Conservation (phyloP, 2,888 invertebrate genomes). For the Cepaea hortensis region DNA sequence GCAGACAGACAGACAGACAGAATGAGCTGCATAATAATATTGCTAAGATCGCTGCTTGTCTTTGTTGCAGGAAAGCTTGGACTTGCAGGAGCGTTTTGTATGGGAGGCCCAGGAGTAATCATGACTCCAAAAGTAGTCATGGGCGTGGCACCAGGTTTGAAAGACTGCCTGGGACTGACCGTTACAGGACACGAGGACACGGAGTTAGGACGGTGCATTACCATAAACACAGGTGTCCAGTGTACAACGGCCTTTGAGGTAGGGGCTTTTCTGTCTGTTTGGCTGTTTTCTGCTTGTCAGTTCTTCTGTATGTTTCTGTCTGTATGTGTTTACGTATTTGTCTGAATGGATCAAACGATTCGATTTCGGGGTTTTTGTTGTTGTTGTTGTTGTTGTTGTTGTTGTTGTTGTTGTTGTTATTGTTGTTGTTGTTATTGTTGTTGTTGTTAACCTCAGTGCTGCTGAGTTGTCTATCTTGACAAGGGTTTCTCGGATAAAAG, state of each 20-base stretch:
- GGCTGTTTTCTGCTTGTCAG: not conserved
- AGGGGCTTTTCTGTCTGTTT: conserved; percentile 66
- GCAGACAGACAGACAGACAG: too few relatives aligned
- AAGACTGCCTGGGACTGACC: conserved; percentile 90
- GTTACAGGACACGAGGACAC: conserved; percentile 98
- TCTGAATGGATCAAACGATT: not conserved
- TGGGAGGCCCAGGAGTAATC: conserved; percentile 98
- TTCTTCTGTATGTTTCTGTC: not conserved
- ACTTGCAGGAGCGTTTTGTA: conserved; percentile 85
- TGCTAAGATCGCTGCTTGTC: not conserved
- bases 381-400: too few relatives aligned
- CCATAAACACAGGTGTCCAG: conserved; percentile 92
- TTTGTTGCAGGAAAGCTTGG: conserved; percentile 37
- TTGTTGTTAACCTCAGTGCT: too few relatives aligned
- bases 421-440: too few relatives aligned
- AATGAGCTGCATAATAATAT: too few relatives aligned
- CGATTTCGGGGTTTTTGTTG: too few relatives aligned
- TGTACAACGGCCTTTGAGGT: conserved; percentile 89
- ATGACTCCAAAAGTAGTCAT: conserved; percentile 89
- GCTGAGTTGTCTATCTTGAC: too few relatives aligned
- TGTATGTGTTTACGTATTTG: not conserved
- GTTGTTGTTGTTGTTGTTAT: too few relatives aligned
- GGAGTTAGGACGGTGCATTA: conserved; percentile 94
- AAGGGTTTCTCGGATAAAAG: too few relatives aligned
- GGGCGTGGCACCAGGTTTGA: conserved; percentile 88